Conservation (phyloP, 2,888 invertebrate genomes). For the Lingula anatina region DNA sequence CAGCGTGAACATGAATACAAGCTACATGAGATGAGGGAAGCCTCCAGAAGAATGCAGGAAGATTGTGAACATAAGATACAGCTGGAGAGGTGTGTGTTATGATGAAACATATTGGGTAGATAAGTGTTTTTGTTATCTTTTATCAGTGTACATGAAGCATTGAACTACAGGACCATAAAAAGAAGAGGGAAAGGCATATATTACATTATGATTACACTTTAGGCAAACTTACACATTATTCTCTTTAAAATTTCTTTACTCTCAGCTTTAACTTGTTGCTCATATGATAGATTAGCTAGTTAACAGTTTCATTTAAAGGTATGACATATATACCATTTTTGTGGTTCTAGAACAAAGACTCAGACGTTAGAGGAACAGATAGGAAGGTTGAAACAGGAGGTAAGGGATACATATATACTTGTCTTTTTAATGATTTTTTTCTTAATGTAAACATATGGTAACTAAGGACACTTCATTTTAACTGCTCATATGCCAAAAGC, state of each 20-base stretch:
- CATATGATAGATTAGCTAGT: too few relatives aligned
- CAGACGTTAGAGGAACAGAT: slow-evolving; percentile 41
- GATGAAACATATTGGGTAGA: not conserved
- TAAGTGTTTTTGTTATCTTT: too few relatives aligned
- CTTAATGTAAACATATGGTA: not conserved
- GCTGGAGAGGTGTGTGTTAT: slow-evolving; percentile 42
- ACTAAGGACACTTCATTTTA: too few relatives aligned
- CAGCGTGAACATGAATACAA: slow-evolving; percentile 49
- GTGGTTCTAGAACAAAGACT: slow-evolving; percentile 31
- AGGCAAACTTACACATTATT: too few relatives aligned
- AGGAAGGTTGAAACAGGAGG: slow-evolving; percentile 44
- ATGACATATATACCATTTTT: slow-evolving; percentile 2
- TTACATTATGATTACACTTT: not conserved
- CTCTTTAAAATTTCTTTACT: too few relatives aligned
- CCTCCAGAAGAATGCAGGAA: slow-evolving; percentile 49
- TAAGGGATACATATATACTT: slow-evolving; percentile 10
- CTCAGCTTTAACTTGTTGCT: too few relatives aligned
- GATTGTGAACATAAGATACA: slow-evolving; percentile 51
- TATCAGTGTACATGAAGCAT: too few relatives aligned
- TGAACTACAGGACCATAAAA: too few relatives aligned
- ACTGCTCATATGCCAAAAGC: too few relatives aligned
- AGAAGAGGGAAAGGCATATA: too few relatives aligned
- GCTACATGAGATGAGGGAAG: slow-evolving; percentile 50
- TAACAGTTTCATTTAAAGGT: too few relatives aligned
- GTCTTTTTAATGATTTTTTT: not conserved